Conservation (phyloP, 2,888 invertebrate genomes). For the Azorinus chamasolen region DNA sequence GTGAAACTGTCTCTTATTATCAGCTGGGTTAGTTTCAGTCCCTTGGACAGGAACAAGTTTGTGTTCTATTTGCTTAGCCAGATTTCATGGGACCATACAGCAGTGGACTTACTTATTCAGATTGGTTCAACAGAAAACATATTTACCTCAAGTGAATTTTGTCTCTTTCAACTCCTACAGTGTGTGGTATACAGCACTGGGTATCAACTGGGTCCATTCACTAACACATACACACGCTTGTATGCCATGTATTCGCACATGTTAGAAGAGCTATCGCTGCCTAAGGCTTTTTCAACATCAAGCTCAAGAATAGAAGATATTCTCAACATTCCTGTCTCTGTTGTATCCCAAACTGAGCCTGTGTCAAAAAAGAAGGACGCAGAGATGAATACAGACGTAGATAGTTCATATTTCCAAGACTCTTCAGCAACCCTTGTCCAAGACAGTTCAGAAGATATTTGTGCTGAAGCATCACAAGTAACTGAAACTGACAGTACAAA, state of each 20-base stretch:
- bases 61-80: slow-evolving; percentile 87
- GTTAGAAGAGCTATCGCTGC: slow-evolving; percentile 34
- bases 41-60: slow-evolving; percentile 87
- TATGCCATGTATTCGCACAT: slow-evolving; percentile 41
- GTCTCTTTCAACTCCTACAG: slow-evolving; percentile 88
- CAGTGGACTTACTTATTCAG: slow-evolving; percentile 81
- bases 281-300: slow-evolving; percentile 25
- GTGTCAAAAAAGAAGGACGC: slow-evolving; percentile 32
- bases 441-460: too few relatives aligned
- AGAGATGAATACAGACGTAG: slow-evolving; percentile 44
- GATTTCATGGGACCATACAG: slow-evolving; percentile 66
- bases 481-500: too few relatives aligned
- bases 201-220: slow-evolving; percentile 71
- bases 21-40: slow-evolving; percentile 56
- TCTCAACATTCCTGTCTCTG: slow-evolving; percentile 23
- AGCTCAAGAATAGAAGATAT: slow-evolving; percentile 32
- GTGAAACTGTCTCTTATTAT: slow-evolving; percentile 55
- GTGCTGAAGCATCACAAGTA: too few relatives aligned
- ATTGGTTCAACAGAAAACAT: slow-evolving; percentile 88
- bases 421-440: too few relatives aligned
- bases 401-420: slow-evolving; percentile 29
- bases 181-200: slow-evolving; percentile 87
- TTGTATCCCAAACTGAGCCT: background rate
- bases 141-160: slow-evolving; percentile 88
- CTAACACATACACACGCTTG: slow-evolving; percentile 41